Percentiles rank a stretch among this genome's conserved stretches.
Evolutionary conservation across 2,888 invertebrate genomes (phyloP).

Genomic region (Altica lythri): DNA sequence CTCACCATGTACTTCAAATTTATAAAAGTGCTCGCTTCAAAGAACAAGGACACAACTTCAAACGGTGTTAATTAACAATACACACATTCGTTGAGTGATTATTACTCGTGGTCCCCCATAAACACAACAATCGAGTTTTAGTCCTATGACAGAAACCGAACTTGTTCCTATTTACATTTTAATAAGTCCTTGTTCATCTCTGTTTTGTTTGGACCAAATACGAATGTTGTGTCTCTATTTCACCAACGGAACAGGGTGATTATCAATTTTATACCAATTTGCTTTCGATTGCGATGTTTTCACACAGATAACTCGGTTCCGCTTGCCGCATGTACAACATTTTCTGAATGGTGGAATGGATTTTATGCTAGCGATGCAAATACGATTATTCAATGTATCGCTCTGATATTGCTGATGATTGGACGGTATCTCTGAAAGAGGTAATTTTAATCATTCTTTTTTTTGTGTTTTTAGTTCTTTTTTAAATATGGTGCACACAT

Average conservation of each 20-base stretch:
- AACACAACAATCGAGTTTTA: conserved; percentile 54
- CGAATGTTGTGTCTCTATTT: conserved; percentile 37
- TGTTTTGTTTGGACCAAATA: conserved; percentile 36
- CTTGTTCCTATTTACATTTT: conserved; percentile 58
- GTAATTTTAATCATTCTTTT: no score
- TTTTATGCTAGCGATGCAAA: conserved; percentile 39
- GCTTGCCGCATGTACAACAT: conserved; percentile 39
- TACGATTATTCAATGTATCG: conserved; percentile 37
- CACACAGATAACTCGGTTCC: conserved; percentile 49
- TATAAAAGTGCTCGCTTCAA: conserved; percentile 31
- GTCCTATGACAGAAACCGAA: conserved; percentile 55
- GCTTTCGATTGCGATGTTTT: conserved; percentile 57
- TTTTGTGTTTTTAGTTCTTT: no score
- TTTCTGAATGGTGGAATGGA: conserved; percentile 35
- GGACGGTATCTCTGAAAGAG: background rate
- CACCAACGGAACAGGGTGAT: conserved; percentile 52
- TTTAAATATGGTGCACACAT: no score
- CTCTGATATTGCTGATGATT: conserved; percentile 22
- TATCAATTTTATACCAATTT: conserved; percentile 61
- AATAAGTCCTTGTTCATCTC: conserved; percentile 53
- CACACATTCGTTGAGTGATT: conserved; percentile 53
- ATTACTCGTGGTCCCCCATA: conserved; percentile 48
- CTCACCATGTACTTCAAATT: conserved; percentile 23
- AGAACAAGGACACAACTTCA: conserved; percentile 31
- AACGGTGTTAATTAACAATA: conserved; percentile 54